Conservation (phyloP, 2,113 vertebrate species). For the Hemiscyllium ocellatum region DNA sequence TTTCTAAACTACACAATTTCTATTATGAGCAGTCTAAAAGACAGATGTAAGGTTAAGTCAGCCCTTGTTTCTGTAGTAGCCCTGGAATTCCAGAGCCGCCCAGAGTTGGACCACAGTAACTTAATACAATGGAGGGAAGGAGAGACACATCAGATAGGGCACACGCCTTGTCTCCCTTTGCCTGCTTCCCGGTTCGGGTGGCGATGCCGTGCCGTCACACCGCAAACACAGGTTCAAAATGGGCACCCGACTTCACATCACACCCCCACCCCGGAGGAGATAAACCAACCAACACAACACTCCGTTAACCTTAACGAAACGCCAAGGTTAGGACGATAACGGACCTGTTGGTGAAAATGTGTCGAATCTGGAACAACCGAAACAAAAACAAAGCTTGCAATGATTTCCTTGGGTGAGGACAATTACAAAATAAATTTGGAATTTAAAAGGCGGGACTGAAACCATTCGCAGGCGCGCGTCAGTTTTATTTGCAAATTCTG, state of each 20-base stretch:
- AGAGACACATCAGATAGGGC: not conserved
- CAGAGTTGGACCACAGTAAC: not conserved
- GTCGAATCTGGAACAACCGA: not conserved
- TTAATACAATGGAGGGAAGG: not conserved
- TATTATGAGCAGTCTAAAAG: not conserved
- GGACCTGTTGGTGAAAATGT: not conserved
- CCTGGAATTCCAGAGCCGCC: not conserved
- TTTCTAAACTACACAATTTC: not conserved
- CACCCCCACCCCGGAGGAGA: not conserved
- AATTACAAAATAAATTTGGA: not conserved
- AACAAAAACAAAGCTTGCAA: not conserved
- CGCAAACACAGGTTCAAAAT: not conserved
- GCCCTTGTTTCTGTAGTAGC: too few species aligned
- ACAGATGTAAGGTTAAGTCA: not conserved
- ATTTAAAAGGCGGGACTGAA: not conserved
- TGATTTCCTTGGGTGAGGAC: not conserved
- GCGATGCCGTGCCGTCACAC: not conserved
- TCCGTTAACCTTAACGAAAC: not conserved
- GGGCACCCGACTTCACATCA: not conserved
- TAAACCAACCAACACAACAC: not conserved
- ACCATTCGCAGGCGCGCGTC: not conserved
- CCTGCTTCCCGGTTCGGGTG: not conserved
- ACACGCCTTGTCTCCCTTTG: not conserved
- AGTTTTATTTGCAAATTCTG: not conserved
- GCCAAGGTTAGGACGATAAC: not conserved